Base-by-base conservation (phyloP, 2,888 invertebrate species). In the Margaritifera margaritifera region DNA sequence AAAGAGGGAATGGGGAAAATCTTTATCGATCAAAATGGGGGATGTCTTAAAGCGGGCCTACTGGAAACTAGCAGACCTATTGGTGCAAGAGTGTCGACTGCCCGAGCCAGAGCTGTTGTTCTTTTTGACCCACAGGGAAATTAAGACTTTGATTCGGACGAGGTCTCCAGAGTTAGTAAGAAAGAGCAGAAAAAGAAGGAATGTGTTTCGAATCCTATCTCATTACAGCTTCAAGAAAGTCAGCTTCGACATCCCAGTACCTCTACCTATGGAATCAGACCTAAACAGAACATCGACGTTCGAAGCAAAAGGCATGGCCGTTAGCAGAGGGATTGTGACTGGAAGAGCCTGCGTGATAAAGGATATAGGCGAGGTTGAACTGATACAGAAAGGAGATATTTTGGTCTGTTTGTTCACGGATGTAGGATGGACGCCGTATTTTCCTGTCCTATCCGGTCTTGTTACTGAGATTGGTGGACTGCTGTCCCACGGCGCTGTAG, bases 1-100 rank as follows among this genome's bases (percentile, higher is more conserved):
- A n/a, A 42, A n/a, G 27, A 53, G 63, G 54, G 63, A 63, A 63
- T n/a, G 31, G 18, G 63, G 54, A 19, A 63, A 63, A 55, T 53
- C 63, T 18, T 19, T 24, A 31, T 8, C 54, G 8, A 31, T 63
- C n/a, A 63, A 63, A 54, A 31, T 42, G 11, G 54, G 19, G 5
- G 27, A 63, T n/a, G 50, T 55, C n/a, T 55, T 63, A 25, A 63
- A 54, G 52, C 53, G 8, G 53, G 63, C 54, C 1, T 63, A 63
- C 31, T 63, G 63, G 63, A 63, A 11, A 63, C 55, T 63, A 19
- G 63, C 63, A 19, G 63, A 55, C 4, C 2, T 55, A 11, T n/a
- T 63, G 63, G 63, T 63, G 11, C 31, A 22, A 8, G 63, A 63
- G 52, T 22, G 54, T 25, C 25, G 63, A 24, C 27, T 63, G 1